Percentiles rank a stretch among this genome's conserved stretches.
phyloP scores from a whole-genome alignment of 2,113 vertebrate species.

The Hystrix cristata region DNA sequence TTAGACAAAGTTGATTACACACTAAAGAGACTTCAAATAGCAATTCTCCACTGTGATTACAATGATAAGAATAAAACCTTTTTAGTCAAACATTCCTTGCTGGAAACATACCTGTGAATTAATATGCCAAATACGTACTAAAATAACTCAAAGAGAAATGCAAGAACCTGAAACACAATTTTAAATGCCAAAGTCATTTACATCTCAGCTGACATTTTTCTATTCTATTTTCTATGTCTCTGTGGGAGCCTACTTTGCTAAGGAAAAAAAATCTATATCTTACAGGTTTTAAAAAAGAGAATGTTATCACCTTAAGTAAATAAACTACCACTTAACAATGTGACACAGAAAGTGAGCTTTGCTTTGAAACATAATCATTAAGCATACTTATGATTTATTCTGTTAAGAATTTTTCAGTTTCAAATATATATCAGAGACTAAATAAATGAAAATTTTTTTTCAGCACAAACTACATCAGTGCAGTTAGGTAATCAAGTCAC shows the following conservation, averaged over 20 bases:
- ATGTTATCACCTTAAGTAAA: conserved; percentile 17
- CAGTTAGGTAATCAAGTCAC: background rate
- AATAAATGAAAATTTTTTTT: conserved; percentile 9
- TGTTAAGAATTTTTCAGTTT: background rate
- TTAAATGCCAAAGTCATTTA: conserved; percentile 47
- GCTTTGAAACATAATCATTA: background rate
- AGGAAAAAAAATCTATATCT: background rate
- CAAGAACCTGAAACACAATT: conserved; percentile 27
- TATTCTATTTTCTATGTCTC: conserved; percentile 56
- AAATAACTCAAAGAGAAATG: background rate
- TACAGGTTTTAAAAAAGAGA: conserved; percentile 47
- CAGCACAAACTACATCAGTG: background rate
- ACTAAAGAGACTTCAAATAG: background rate
- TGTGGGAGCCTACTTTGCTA: background rate
- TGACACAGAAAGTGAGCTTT: background rate
- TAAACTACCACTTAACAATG: background rate
- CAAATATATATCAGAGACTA: background rate
- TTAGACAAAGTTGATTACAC: conserved; percentile 6
- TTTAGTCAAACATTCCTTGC: conserved; percentile 12
- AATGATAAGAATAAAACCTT: conserved; percentile 6
- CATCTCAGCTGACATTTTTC: conserved; percentile 14
- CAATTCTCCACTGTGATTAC: conserved; percentile 4
- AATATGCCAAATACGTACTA: background rate
- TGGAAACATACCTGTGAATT: conserved; percentile 12
- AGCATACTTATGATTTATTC: background rate